Evolutionary conservation across 2,113 vertebrate genomes (phyloP), one percentile per base, ranked within the genome.

Genomic region (Hypomesus transpacificus): DNA sequence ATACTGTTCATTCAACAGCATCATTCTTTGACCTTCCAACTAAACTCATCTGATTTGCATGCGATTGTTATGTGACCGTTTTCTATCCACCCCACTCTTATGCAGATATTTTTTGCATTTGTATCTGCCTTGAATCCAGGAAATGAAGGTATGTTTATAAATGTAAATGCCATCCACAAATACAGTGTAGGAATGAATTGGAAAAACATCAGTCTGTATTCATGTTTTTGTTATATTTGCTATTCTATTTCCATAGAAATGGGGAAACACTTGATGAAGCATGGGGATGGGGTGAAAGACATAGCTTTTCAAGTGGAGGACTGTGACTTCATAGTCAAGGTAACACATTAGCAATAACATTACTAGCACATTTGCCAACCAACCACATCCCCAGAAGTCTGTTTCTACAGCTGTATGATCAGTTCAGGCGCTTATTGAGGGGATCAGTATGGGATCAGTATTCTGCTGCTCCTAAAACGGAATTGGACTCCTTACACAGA

Each of bases 291-390:
- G 22, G 93, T 90, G 57, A 94, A 93, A 83, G 93, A 94, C 76
- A 79, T 94, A 0, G 89, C 93, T 5, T 94, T 94, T 78, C 92
- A 93, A 68, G 93, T 94, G 67, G 92, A 94, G 82, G 92, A 94
- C 84, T 92, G 91, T 78, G 91, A 93, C 68, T 92, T 88, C 80
- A 70, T 94, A 81, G 66, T 93, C 68, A 87, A 94, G 92, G 93
- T 93, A 88, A 76, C 13, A 50, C 8, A n/a, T 14, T 8, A 46
- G 11, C 39, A 46, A 46, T 1, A 46, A 46, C 39, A 46, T 46
- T 56, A 18, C 54, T 1, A n/a, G 3, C n/a, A 56, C 54, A 65
- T 46, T 1, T 65, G 46, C 34, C 24, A 13, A 46, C 4, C 39
- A 46, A 9, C 39, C 39, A 9, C 9, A 11, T 46, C 39, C 39